Conservation (phyloP, 2,888 invertebrate species). For the Gerris lacustris region DNA sequence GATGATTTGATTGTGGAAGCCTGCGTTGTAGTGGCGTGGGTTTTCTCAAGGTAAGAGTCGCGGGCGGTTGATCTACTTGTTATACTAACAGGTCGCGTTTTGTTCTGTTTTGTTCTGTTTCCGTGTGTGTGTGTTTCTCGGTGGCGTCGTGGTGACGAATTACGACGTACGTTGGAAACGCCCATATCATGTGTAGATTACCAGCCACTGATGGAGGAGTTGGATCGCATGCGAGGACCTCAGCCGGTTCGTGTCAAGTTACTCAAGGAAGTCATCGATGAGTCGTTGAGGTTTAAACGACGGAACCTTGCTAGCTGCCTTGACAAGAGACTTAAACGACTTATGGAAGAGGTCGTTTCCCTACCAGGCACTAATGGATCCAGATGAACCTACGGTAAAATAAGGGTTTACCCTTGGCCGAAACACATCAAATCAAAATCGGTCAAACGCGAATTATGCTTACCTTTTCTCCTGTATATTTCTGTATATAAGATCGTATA, state of each 20-base stretch:
- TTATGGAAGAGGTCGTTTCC: slow-evolving; percentile 11
- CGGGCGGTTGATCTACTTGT: too few species aligned
- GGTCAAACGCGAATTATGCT: too few species aligned
- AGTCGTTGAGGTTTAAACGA: slow-evolving; percentile 65
- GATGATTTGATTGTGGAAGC: too few species aligned
- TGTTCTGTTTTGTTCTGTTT: too few species aligned
- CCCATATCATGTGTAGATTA: slow-evolving; percentile 44
- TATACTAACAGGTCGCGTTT: too few species aligned
- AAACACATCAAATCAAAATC: too few species aligned
- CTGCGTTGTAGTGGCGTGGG: too few species aligned
- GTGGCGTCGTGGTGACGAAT: too few species aligned
- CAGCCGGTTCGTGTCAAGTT: slow-evolving; percentile 55
- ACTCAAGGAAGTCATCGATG: slow-evolving; percentile 58
- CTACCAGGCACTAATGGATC: slow-evolving; percentile 24
- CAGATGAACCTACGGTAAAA: slow-evolving; percentile 19
- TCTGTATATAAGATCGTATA: slow-evolving; percentile 13
- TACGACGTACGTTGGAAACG: too few species aligned
- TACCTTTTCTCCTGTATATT: background rate
- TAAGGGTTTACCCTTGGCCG: too few species aligned
- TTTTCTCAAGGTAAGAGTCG: too few species aligned
- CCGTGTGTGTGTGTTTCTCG: too few species aligned
- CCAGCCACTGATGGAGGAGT: slow-evolving; percentile 52
- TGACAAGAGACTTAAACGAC: slow-evolving; percentile 24
- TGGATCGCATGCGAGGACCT: slow-evolving; percentile 57
- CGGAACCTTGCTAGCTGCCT: slow-evolving; percentile 46